Evolutionary conservation across 1,140 invertebrate species (phyloP), one percentile per base, ranked within the genome.

Genomic region (Heliconius hermathena): DNA sequence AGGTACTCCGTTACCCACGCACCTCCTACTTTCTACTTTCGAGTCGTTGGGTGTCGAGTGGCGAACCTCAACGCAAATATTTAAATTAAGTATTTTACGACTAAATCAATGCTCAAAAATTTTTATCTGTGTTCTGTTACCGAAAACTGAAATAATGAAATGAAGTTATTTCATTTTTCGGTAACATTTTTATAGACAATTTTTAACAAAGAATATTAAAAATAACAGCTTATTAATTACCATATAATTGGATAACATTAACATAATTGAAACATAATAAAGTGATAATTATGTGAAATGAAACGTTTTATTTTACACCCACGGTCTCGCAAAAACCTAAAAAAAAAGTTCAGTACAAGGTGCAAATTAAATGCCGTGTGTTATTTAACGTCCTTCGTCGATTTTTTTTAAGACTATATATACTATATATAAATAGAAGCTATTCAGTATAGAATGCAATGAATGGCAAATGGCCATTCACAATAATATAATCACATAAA

Each of bases 151-250:
- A 57, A n/a, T 57, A 20, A 54, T 22, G 6, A 2, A 22, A 57
- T 22, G 2, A 57, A n/a, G 54, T 22, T 57, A 46, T 46, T 46
- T 16, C 11, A 46, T 13, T 46, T 46, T 46, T 16, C 9, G 16
- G 41, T 22, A n/a, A 66, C 22, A 26, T 26, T 66, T 66, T 66
- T 66, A 66, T 29, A 26, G 1, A 66, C 22, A 66, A 29, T 66
- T 22, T 66, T 26, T 66, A n/a, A 52, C 4, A 11, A 66, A 11
- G 22, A 22, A 9, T 66, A 66, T 66, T 29, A 66, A 66, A 46
- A 66, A 66, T 66, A 66, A 66, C 22, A 66, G 9, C 26, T 66
- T 66, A 16, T 26, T 66, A 66, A 66, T 66, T 66, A 66, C 22
- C 26, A 26, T 29, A 26, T 29, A 26, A 66, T 66, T 66, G 60